These are phyloP conservation scores for Nomada lathburiana DNA, from an alignment of 2,888 invertebrate genomes.

Conservation along the genomic window DNA sequence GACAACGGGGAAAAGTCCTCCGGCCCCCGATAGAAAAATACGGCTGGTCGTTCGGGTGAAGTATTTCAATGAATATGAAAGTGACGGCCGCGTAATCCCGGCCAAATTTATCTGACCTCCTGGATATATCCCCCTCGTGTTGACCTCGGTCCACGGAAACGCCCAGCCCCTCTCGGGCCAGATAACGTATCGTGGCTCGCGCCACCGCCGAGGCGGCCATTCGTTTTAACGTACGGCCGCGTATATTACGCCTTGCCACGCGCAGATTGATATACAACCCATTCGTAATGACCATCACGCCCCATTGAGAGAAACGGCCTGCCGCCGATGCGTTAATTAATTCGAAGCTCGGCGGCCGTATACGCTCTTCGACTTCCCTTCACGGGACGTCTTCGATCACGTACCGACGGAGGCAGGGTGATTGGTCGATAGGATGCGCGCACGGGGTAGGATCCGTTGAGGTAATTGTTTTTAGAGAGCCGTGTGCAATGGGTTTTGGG, in stretches of 20 bases:
- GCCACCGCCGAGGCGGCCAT: conserved; percentile 76
- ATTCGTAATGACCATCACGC: conserved; percentile 76
- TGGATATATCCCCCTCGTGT: conserved; percentile 67
- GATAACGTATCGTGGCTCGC: conserved; percentile 80
- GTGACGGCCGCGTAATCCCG: conserved; percentile 81
- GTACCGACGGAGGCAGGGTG: background rate
- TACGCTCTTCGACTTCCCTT: conserved; percentile 21
- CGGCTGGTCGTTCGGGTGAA: conserved; percentile 79
- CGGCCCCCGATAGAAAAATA: conserved; percentile 74
- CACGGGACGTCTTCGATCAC: conserved; percentile 30
- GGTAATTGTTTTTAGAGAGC: background rate
- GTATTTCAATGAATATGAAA: conserved; percentile 83
- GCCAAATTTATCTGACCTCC: conserved; percentile 81
- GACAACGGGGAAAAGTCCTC: conserved; percentile 30
- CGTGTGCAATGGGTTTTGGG: background rate
- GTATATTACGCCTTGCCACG: conserved; percentile 75
- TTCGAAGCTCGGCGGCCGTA: conserved; percentile 47
- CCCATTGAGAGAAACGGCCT: conserved; percentile 67
- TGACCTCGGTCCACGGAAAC: conserved; percentile 69
- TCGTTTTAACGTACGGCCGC: conserved; percentile 77
- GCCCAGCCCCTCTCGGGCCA: conserved; percentile 59
- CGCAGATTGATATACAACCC: conserved; percentile 77
- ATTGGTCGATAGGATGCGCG: background rate
- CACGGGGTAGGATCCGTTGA: background rate
- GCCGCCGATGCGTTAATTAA: conserved; percentile 66